phyloP scores from a whole-genome alignment of 2,113 vertebrate species.

The Collichthys lucidus region DNA sequence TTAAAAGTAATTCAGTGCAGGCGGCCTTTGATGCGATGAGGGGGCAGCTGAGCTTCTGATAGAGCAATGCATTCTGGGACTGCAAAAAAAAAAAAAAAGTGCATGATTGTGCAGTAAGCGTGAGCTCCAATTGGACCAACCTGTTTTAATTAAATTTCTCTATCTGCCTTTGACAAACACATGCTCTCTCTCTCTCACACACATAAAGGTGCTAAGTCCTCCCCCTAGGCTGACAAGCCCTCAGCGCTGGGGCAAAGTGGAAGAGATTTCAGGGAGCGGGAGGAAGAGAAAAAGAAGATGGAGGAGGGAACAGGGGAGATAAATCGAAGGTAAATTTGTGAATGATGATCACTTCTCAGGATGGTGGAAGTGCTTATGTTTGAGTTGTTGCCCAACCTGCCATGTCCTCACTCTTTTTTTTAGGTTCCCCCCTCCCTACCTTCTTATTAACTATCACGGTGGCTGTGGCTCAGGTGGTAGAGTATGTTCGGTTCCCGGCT shows the following conservation, averaged over 20 bases:
- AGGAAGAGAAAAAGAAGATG: background rate
- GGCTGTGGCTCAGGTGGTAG: no score
- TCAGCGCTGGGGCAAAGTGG: conserved; percentile 47
- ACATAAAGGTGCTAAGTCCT: conserved; percentile 50
- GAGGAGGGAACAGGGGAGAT: conserved; percentile 6
- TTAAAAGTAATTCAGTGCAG: conserved; percentile 10
- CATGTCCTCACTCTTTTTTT: conserved; percentile 18
- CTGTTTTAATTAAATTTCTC: conserved; percentile 58
- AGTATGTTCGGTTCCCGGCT: no score
- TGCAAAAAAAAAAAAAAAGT: background rate
- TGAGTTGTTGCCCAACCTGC: conserved; percentile 13
- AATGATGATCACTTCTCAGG: conserved; percentile 47
- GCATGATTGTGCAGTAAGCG: background rate
- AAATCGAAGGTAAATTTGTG: conserved; percentile 49
- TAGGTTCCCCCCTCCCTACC: background rate
- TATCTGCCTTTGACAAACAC: conserved; percentile 40
- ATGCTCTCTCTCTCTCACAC: background rate
- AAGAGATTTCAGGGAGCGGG: conserved; percentile 30
- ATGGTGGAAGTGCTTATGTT: conserved; percentile 11
- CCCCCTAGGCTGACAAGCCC: conserved; percentile 54
- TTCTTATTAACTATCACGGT: background rate
- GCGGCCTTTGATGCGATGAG: conserved; percentile 22
- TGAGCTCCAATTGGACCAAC: conserved; percentile 29
- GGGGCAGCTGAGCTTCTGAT: background rate
- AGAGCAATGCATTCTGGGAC: conserved; percentile 33